Evolutionary conservation across 2,797 vertebrate species (phyloP), one percentile per base, ranked within the genome.

Genomic region (Paguma larvata): DNA sequence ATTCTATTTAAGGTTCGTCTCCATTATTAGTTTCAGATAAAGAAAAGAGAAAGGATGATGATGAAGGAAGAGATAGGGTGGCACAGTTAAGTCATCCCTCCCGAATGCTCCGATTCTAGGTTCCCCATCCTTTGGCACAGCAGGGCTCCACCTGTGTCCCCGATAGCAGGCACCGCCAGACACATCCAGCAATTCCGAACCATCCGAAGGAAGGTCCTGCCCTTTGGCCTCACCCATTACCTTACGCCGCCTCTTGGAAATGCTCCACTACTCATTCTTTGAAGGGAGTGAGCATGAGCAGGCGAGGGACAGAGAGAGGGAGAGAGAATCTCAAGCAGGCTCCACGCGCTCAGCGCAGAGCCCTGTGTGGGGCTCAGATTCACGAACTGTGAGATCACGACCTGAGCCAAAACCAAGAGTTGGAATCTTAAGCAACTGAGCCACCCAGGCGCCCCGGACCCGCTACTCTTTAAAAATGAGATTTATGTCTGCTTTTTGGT

Each of bases 1-100:
- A 90, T 27, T 97, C 96, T 98, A 98, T 97, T 98, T 98, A 97
- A 98, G 98, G 98, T 98, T 98, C 94, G 98, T 84, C 89, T 97
- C 96, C 97, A 82, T 96, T 97, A 98, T 98, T 97, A 98, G 94
- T 96, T 94, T 91, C 97, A 98, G 97, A 48, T 96, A 88, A 98
- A 97, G 90, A 25, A 46, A 56, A 95, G 97, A 78, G 41, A 68
- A 23, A 91, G 93, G 34, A 96, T 77, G 89, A 87, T 92, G 94
- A 98, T 96, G 96, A 97, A 95, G 95, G 73, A 65, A 95, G 80
- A 78, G 38, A 93, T 75, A 92, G 93, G 93, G 90, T 92, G 97
- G 98, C 88, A 48, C 9, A 84, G 89, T 7, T 27, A 46, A 62
- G 21, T 4, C 38, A 41, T 98, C 97, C 98, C 80, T 98, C 98